These are phyloP conservation scores for Chironex yamaguchii DNA, from an alignment of 30 jellyfish, hydroid and myxozoan genomes.

Conservation along the genomic window DNA sequence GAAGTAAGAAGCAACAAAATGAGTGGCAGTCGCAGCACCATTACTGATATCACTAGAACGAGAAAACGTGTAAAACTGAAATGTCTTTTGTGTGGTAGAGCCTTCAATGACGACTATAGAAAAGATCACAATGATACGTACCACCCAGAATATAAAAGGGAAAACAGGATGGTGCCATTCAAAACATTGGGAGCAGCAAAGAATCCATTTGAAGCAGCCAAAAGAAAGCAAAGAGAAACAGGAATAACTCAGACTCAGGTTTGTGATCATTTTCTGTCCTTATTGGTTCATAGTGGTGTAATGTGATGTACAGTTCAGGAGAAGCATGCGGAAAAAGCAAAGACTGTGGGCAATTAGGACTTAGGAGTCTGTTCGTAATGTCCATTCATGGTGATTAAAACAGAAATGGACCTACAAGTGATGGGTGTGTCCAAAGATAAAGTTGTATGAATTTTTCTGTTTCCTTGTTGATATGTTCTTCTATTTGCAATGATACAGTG, in stretches of 20 bases:
- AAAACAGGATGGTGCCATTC: conserved; percentile 18
- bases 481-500: no score
- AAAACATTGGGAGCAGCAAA: conserved; percentile 36
- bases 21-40: conserved; percentile 18
- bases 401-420: no score
- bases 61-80: conserved; percentile 1
- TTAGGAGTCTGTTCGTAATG: no score
- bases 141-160: conserved; percentile 6
- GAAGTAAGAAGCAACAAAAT: not conserved
- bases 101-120: conserved; percentile 15
- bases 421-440: no score
- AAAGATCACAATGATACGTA: conserved; percentile 6
- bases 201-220: conserved; percentile 56
- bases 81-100: conserved; percentile 29
- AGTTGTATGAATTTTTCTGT: no score
- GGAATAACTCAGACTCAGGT: not conserved
- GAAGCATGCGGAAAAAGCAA: no score
- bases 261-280: conserved; percentile 6
- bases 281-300: conserved; percentile 13
- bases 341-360: no score
- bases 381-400: no score
- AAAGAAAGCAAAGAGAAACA: conserved; percentile 29
- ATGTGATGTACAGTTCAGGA: no score
- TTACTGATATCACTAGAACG: conserved; percentile 21
- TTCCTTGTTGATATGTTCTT: no score